Conservation (phyloP, 1,140 invertebrate genomes). For the Hesperophylax magnus region DNA sequence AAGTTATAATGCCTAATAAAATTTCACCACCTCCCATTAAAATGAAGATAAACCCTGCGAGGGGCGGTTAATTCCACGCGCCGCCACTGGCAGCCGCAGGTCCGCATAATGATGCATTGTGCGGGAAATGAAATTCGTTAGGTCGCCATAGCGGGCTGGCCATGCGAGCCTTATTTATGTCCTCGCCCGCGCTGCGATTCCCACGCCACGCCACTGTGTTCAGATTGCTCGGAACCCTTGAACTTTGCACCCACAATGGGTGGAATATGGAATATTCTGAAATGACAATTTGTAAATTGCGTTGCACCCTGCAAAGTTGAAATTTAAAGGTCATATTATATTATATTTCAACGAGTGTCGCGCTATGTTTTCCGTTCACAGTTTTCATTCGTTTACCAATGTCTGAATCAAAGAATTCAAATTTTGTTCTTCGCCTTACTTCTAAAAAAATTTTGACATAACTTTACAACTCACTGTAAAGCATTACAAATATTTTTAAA, state of each 20-base stretch:
- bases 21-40: too few relatives aligned
- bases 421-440: too few relatives aligned
- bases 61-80: not conserved
- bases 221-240: constrained; percentile 2
- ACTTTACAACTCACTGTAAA: too few relatives aligned
- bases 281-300: constrained; percentile 11
- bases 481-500: too few relatives aligned
- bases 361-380: too few relatives aligned
- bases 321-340: too few relatives aligned
- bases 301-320: not conserved
- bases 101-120: constrained; percentile 55
- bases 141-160: constrained; percentile 50
- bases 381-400: too few relatives aligned
- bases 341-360: too few relatives aligned
- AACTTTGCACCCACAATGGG: not conserved
- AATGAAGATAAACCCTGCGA: not conserved
- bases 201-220: not conserved
- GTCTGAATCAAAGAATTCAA: too few relatives aligned
- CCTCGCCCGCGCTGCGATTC: not conserved
- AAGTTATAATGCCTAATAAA: not conserved
- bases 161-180: constrained; percentile 52
- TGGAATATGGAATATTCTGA: too few relatives aligned
- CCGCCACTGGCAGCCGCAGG: constrained; percentile 34
- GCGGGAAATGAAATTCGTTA: constrained; percentile 55
- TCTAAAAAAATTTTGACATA: too few relatives aligned